Evolutionary conservation across 2,797 vertebrate genomes (phyloP).

Genomic region (Rhynchonycteris naso): DNA sequence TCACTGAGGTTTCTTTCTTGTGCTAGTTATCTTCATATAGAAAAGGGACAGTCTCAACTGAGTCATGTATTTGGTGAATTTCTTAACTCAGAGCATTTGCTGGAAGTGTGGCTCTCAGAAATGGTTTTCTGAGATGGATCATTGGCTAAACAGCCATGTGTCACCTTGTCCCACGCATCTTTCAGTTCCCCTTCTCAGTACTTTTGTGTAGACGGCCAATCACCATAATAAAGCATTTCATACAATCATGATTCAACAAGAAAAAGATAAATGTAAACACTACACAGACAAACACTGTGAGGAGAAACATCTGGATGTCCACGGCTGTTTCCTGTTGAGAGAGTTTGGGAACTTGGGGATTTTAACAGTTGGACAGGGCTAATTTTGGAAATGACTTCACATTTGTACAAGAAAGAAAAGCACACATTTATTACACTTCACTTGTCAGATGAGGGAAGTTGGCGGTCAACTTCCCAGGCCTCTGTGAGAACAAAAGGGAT

Average conservation of each 20-base stretch:
- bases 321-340: constrained; percentile 63
- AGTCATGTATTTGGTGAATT: background rate
- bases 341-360: constrained; percentile 66
- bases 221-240: constrained; percentile 56
- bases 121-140: background rate
- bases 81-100: background rate
- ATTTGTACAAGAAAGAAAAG: constrained; percentile 52
- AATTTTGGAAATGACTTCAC: constrained; percentile 72
- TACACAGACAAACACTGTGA: constrained; percentile 51
- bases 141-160: background rate
- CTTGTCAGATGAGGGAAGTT: constrained; percentile 56
- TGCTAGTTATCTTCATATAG: background rate
- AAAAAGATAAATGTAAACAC: constrained; percentile 71
- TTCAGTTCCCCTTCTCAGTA: constrained; percentile 3
- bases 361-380: constrained; percentile 69
- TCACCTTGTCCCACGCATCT: background rate
- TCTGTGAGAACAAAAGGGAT: constrained; percentile 42
- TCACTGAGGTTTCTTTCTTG: background rate
- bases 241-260: constrained; percentile 68
- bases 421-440: constrained; percentile 52
- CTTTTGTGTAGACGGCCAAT: constrained; percentile 38
- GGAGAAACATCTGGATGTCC: constrained; percentile 73
- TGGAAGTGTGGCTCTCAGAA: background rate
- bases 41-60: background rate
- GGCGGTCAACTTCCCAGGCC: constrained; percentile 18